These are phyloP conservation scores for Neomonachus schauinslandi DNA, from an alignment of 2,113 vertebrate species.

Conservation along the genomic window DNA sequence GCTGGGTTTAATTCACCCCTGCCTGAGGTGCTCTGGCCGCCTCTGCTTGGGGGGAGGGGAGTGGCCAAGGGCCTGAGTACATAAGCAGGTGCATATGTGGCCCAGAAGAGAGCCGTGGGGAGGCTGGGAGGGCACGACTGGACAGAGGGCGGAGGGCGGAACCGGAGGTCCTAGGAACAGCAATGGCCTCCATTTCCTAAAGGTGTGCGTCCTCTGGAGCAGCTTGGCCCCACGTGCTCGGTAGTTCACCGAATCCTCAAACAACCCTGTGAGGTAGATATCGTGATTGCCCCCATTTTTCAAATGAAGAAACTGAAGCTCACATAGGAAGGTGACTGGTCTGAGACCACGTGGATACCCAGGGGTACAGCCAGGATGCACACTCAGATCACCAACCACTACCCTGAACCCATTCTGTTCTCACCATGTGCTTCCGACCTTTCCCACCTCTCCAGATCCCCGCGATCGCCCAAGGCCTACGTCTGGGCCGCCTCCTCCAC, in stretches of 20 bases:
- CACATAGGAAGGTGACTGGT: background rate
- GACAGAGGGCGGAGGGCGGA: background rate
- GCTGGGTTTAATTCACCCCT: slow-evolving; percentile 23
- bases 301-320: slow-evolving; percentile 13
- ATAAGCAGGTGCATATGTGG: background rate
- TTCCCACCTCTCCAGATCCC: background rate
- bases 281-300: background rate
- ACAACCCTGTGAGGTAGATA: background rate
- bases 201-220: background rate
- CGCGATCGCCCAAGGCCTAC: background rate
- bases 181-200: background rate
- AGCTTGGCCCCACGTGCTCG: background rate
- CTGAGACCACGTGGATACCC: background rate
- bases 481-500: background rate
- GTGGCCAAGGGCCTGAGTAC: background rate
- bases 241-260: background rate
- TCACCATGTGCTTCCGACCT: background rate
- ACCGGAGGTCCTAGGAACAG: background rate
- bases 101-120: background rate
- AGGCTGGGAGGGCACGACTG: background rate
- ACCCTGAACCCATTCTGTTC: background rate
- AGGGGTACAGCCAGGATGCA: background rate
- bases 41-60: background rate
- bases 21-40: background rate
- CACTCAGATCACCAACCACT: background rate